These are phyloP conservation scores for Notolepis coatsorum DNA, from an alignment of 2,797 vertebrate species.

Conservation along the genomic window DNA sequence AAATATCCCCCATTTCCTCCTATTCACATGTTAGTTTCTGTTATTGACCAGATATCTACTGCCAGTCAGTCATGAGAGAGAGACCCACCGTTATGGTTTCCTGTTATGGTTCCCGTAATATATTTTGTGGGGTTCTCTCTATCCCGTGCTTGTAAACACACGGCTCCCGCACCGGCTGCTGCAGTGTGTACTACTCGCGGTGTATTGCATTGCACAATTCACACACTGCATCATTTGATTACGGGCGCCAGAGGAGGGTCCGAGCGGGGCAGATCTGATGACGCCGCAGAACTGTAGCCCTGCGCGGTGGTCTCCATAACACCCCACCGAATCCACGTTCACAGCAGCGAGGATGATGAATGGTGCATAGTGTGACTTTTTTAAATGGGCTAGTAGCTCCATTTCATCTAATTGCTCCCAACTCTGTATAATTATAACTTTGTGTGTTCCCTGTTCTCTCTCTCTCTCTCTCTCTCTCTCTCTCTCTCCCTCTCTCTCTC, in stretches of 20 bases:
- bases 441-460: too few relatives aligned
- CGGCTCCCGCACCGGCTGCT: constrained; percentile 40
- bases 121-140: too few relatives aligned
- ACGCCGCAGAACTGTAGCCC: constrained; percentile 53
- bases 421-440: constrained; percentile 61
- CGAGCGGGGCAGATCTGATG: constrained; percentile 69
- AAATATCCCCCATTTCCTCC: constrained; percentile 41
- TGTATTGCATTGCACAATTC: constrained; percentile 63
- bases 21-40: constrained; percentile 20
- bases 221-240: constrained; percentile 67
- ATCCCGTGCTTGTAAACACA: constrained; percentile 35
- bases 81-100: constrained; percentile 38
- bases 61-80: constrained; percentile 15
- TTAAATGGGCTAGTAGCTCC: constrained; percentile 50
- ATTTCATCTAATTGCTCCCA: constrained; percentile 62
- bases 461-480: constrained; percentile 24
- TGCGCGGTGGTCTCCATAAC: constrained; percentile 46
- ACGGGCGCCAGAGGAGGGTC: constrained; percentile 64
- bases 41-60: constrained; percentile 31
- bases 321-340: constrained; percentile 47
- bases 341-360: constrained; percentile 52
- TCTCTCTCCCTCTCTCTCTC: constrained; percentile 21
- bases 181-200: too few relatives aligned
- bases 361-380: constrained; percentile 57
- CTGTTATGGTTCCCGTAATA: constrained; percentile 41